These are phyloP conservation scores for Micromussa lordhowensis DNA, from an alignment of 92 coral and sea anemone species.

Conservation along the genomic window DNA sequence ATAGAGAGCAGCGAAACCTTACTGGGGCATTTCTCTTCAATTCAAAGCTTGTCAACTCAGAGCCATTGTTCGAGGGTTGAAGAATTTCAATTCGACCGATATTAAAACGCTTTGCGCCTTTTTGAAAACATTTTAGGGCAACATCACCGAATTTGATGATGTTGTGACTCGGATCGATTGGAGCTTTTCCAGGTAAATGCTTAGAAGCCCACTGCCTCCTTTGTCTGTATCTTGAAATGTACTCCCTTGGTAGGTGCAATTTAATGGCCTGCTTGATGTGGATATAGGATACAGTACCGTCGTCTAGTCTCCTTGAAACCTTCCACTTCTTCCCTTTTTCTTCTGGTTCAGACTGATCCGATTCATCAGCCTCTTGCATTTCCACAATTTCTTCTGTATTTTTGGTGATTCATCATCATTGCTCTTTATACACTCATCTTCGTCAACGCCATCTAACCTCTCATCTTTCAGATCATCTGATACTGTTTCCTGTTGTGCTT, in stretches of 20 bases:
- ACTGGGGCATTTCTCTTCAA: neutral
- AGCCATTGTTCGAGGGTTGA: constrained; percentile 44
- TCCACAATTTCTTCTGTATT: neutral
- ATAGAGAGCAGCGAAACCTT: constrained; percentile 18
- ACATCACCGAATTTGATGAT: constrained; percentile 55
- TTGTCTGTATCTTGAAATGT: constrained; percentile 39
- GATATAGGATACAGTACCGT: constrained; percentile 27
- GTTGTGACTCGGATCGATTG: constrained; percentile 67
- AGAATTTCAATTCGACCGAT: constrained; percentile 51
- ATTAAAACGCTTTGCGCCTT: constrained; percentile 15
- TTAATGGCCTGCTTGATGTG: constrained; percentile 39
- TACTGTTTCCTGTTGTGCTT: neutral
- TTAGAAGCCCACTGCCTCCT: constrained; percentile 64
- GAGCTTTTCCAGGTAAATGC: constrained; percentile 62
- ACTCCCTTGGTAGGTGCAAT: constrained; percentile 44
- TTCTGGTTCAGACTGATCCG: neutral
- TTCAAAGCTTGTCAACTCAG: constrained; percentile 26
- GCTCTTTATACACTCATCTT: neutral
- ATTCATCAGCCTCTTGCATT: neutral
- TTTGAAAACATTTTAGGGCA: constrained; percentile 37
- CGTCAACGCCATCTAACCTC: neutral
- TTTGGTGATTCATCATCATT: neutral
- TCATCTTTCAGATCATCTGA: neutral
- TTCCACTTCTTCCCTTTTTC: constrained; percentile 33
- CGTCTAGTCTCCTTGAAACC: constrained; percentile 7